Evolutionary conservation across 2,888 invertebrate species (phyloP).

Genomic region (Thereva nobilitata): DNA sequence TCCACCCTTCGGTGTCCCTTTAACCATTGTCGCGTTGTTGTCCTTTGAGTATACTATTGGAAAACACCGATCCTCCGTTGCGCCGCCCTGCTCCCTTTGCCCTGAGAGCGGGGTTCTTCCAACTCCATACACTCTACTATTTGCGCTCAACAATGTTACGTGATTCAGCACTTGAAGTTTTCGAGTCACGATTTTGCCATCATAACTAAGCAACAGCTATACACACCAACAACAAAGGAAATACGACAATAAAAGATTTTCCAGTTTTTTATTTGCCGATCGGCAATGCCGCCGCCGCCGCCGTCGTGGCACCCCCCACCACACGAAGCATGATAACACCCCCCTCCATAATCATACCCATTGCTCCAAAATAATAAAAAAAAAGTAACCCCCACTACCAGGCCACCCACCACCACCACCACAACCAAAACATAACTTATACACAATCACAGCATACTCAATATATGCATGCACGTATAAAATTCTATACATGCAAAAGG

Average conservation of each 20-base stretch:
- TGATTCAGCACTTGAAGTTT: constrained; percentile 31
- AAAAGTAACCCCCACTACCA: too few species aligned
- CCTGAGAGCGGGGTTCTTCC: too few species aligned
- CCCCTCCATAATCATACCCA: too few species aligned
- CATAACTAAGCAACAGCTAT: constrained; percentile 21
- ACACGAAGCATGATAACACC: too few species aligned
- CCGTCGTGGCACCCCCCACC: too few species aligned
- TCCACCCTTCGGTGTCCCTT: constrained; percentile 11
- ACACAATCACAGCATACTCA: neutral
- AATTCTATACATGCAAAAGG: too few species aligned
- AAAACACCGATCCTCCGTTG: neutral
- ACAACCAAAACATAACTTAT: too few species aligned
- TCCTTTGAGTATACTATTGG: neutral
- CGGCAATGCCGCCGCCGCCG: neutral
- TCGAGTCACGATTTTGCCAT: constrained; percentile 33
- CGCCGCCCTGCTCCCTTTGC: too few species aligned
- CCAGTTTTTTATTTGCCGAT: constrained; percentile 36
- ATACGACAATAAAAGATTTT: constrained; percentile 35
- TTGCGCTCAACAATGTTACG: constrained; percentile 27
- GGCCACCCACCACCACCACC: too few species aligned
- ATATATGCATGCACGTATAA: constrained; percentile 7
- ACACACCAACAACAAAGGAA: constrained; percentile 19
- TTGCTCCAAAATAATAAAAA: too few species aligned
- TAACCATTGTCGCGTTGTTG: neutral
- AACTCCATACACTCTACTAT: neutral